Evolutionary conservation across 2,797 vertebrate species (phyloP).

Genomic region (Spinus olivaceus): DNA sequence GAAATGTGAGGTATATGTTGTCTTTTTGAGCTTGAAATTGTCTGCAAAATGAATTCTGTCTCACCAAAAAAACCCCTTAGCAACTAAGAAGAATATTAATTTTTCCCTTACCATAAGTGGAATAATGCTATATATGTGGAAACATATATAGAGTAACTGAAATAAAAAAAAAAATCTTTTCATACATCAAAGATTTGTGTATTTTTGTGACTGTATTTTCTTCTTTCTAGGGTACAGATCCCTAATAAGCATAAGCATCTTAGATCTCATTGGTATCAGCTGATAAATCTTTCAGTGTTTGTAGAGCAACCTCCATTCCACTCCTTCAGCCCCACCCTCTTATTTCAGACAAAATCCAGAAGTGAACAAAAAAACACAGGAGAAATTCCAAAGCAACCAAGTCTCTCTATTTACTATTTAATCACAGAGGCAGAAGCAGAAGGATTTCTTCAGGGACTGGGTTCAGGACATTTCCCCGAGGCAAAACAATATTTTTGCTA

Average conservation of each 20-base stretch:
- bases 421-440: not conserved
- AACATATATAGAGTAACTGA: not conserved
- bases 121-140: not conserved
- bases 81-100: not conserved
- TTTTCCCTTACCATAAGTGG: not conserved
- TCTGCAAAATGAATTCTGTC: constrained; percentile 26
- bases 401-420: constrained; percentile 35
- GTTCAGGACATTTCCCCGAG: not conserved
- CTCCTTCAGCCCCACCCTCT: not conserved
- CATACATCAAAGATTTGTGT: not conserved
- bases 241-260: not conserved
- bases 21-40: constrained; percentile 30
- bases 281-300: not conserved
- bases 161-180: not conserved
- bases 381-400: constrained; percentile 18
- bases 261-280: not conserved
- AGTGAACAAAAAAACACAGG: not conserved
- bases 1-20: not conserved
- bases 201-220: not conserved
- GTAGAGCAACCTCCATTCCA: not conserved
- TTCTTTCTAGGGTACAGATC: not conserved
- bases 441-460: constrained; percentile 1
- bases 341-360: constrained; percentile 23
- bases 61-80: not conserved
- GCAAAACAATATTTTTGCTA: not conserved